Evolutionary conservation across 2,797 vertebrate genomes (phyloP), one percentile per base, ranked within the genome.

Genomic region (Rhadinocentrus ornatus): DNA sequence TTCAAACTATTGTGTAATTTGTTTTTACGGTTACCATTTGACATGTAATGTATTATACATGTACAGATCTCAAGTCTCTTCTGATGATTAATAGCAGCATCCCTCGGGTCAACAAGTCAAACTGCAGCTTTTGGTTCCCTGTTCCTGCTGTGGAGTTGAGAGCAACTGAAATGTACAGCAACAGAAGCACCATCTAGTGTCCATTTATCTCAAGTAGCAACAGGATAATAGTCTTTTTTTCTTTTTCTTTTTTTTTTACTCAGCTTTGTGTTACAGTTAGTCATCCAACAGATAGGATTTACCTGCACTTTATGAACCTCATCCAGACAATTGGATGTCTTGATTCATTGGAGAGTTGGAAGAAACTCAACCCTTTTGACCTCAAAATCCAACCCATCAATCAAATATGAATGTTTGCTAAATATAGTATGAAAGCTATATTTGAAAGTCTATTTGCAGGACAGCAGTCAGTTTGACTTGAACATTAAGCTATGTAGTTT

Each of bases 171-270:
- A 46, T 48, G 22, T 20, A 22, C 46, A 11, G n/a, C 46, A 48
- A n/a, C 46, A 48, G 46, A 48, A 22, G 46, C 46, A 48, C 46
- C 46, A 48, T 48, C 46, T 46, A 46, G 46, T 48, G 20, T 48
- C 46, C 20, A n/a, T 6, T 46, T 46, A 4, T n/a, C 15, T 15
- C 20, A 20, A 46, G 44, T 46, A 46, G 44, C 18, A 8, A 18
- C 18, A 20, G 44, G 6, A 20, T 18, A n/a, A 6, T 46, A 6
- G 13, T 1, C 1, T 8, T 2, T 46, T 7, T 8, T n/a, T 46
- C n/a, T 46, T 20, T 18, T 18, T 2, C 9, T 35, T 11, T 31
- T 3, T 3, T 31, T 35, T 35, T 35, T 35, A 31, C 15, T 39
- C 2, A 39, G 11, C 3, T 39, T 0, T 3, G 37, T 13, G 3